phyloP scores from a whole-genome alignment of 2,888 invertebrate genomes.

The Rosalia funebris region DNA sequence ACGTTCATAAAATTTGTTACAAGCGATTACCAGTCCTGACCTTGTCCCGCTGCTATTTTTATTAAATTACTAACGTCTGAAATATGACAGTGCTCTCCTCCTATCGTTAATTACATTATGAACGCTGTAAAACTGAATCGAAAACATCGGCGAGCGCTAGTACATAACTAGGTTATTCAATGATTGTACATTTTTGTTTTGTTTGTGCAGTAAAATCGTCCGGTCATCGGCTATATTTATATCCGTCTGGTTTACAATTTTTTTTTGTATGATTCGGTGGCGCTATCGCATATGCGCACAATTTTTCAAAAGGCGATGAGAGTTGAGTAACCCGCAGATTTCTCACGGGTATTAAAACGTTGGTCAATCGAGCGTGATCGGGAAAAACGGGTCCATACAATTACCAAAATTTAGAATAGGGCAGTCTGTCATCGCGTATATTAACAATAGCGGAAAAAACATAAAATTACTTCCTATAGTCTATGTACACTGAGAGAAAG shows the following conservation, averaged over 20 bases:
- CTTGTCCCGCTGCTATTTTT: constrained; percentile 3
- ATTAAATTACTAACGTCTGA: neutral
- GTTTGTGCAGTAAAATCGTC: neutral
- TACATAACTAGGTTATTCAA: neutral
- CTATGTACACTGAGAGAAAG: too few species aligned
- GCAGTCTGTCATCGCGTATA: too few species aligned
- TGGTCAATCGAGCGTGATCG: neutral
- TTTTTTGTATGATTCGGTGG: neutral
- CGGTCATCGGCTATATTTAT: neutral
- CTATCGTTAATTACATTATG: neutral
- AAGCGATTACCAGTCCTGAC: too few species aligned
- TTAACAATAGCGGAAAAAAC: too few species aligned
- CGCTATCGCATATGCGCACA: too few species aligned
- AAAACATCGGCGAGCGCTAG: neutral
- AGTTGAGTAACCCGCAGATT: neutral
- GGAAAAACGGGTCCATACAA: neutral
- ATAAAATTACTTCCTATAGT: too few species aligned
- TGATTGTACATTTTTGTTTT: neutral
- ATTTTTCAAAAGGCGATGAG: too few species aligned
- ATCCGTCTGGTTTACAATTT: neutral
- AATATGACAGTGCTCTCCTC: neutral
- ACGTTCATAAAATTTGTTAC: too few species aligned
- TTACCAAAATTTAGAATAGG: neutral
- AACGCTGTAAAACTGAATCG: neutral
- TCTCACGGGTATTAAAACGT: neutral